A percentile compares a stretch with the other conserved stretches of the same genome.
Conservation (phyloP, 2,797 vertebrate genomes). For the Mallotus villosus region DNA sequence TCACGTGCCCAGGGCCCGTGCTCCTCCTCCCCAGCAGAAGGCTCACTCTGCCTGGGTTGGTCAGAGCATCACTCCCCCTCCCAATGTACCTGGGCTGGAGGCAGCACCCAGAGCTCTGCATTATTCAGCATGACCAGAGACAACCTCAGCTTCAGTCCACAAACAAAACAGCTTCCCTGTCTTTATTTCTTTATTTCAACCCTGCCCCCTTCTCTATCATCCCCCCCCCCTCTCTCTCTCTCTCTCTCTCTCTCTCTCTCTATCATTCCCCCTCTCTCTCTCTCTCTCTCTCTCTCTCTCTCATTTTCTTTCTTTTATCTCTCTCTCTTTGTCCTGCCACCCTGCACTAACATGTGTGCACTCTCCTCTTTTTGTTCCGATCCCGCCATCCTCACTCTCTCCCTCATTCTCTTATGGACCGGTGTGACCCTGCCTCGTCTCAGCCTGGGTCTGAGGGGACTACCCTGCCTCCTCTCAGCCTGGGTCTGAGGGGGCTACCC, state of each 20-base stretch:
- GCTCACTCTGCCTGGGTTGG: conserved; percentile 8
- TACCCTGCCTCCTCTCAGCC: not conserved
- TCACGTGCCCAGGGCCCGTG: not conserved
- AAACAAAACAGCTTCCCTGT: not conserved
- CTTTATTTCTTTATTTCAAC: not conserved
- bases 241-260: not conserved
- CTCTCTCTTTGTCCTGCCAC: not conserved
- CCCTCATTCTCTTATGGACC: not conserved
- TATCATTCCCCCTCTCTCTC: not conserved
- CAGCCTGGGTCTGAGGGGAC: too few relatives aligned
- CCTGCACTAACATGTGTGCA: not conserved
- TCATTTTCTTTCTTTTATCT: not conserved
- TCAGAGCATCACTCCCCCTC: not conserved
- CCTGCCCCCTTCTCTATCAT: not conserved
- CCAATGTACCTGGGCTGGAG: not conserved
- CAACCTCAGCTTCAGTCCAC: not conserved
- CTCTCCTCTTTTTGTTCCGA: not conserved
- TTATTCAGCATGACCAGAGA: conserved; percentile 5
- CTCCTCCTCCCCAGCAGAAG: conserved; percentile 1
- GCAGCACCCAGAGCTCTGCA: not conserved
- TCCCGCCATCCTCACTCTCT: not conserved
- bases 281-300: not conserved
- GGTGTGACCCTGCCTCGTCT: too few relatives aligned
- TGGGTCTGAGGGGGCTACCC: not conserved
- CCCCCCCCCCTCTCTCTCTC: not conserved